Evolutionary conservation across 2,113 vertebrate species (phyloP), one percentile per base, ranked within the genome.

Genomic region (Bubo bubo): DNA sequence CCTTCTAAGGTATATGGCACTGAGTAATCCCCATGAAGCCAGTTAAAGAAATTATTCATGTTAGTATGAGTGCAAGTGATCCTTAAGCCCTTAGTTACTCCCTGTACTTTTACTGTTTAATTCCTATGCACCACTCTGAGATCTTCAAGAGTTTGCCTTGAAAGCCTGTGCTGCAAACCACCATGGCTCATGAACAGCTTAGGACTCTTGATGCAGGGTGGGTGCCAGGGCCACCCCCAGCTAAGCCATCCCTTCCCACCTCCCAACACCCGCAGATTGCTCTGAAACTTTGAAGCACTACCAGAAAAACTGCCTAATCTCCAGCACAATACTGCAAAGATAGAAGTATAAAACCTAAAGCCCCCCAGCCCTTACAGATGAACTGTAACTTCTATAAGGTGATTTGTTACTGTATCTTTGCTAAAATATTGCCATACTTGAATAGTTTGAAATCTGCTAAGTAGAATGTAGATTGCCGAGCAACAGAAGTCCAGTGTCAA

Each of bases 11-110:
- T 41, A 60, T 43, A 30, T 2, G 3, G 49, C 7, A 6, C 35
- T 56, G 62, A 72, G 34, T 34, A 75, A 77, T 49, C 56, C 39
- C 35, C 70, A 34, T 41, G 35, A 95, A 94, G 77, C 49, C 87
- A 97, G 67, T 43, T 82, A 95, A 87, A 91, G 68, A 90, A 95
- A 72, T 67, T 56, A 89, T 50, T 89, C 55, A 94, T 49, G 13
- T 76, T 63, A 81, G 32, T 67, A 71, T 24, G 43, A 93, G 21
- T 56, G 58, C 43, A 68, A 76, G 50, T 4, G 32, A 83, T 77
- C 50, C 37, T 43, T 77, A 80, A 86, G 53, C 11, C 56, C 35
- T 64, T 85, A 93, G 87, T 87, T 85, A 43, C 27, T 72, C 80
- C 39, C 37, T 77, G 18, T 30, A 55, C 17, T 81, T 83, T 37